These are phyloP conservation scores for Hemibagrus guttatus DNA, from an alignment of 2,797 vertebrate species.

Conservation along the genomic window DNA sequence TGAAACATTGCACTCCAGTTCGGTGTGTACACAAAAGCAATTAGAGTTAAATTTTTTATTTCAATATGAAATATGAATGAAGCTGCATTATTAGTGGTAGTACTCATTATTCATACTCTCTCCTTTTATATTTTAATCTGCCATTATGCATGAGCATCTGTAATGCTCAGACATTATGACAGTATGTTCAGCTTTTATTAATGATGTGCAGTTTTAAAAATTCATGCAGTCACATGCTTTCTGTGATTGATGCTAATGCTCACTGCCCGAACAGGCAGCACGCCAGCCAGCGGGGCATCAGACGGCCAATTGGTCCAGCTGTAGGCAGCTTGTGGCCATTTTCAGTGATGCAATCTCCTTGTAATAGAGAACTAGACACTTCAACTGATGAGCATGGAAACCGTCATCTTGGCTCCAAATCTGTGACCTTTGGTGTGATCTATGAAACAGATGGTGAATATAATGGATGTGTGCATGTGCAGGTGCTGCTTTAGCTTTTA, in stretches of 20 bases:
- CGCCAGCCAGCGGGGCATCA: slow-evolving; percentile 5
- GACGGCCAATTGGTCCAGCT: neutral
- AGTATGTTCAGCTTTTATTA: slow-evolving; percentile 24
- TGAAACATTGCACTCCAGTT: neutral
- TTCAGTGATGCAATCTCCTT: slow-evolving; percentile 40
- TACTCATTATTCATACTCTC: neutral
- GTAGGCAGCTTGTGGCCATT: slow-evolving; percentile 23
- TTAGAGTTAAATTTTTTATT: neutral
- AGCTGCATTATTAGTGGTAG: neutral
- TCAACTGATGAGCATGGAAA: slow-evolving; percentile 10
- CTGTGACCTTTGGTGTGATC: slow-evolving; percentile 22
- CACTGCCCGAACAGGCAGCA: neutral
- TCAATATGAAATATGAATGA: slow-evolving; percentile 4
- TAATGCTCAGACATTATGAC: neutral
- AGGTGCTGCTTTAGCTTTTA: slow-evolving; percentile 23
- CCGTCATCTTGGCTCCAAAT: neutral
- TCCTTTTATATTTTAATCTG: slow-evolving; percentile 14
- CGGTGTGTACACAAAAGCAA: neutral
- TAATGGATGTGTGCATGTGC: slow-evolving; percentile 4
- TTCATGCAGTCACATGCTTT: slow-evolving; percentile 1
- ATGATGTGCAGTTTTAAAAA: slow-evolving; percentile 13
- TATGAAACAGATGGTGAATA: slow-evolving; percentile 22
- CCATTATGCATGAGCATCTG: neutral
- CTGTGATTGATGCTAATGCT: slow-evolving; percentile 38
- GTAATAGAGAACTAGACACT: slow-evolving; percentile 20